Conservation (phyloP, 1,140 invertebrate species). For the Acromyrmex heyeri region DNA sequence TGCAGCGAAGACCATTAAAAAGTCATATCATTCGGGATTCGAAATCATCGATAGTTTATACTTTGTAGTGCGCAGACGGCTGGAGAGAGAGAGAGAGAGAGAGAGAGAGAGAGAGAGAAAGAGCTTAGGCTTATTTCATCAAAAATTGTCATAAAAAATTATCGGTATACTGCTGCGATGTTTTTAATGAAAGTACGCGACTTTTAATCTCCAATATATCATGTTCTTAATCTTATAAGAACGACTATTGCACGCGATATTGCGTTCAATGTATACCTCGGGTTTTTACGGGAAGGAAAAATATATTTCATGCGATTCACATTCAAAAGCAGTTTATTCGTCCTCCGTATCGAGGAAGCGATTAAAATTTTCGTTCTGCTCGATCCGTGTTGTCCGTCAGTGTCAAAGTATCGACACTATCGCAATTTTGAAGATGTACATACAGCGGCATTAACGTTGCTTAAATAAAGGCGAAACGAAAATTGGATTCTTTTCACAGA, state of each 20-base stretch:
- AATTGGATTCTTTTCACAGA: neutral
- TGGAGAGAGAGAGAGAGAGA: neutral
- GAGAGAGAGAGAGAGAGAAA: neutral
- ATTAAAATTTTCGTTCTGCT: neutral
- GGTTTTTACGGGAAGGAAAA: too few species aligned
- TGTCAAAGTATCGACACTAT: too few species aligned
- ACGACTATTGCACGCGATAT: slow-evolving; percentile 7
- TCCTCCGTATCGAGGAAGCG: neutral
- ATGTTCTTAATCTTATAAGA: neutral
- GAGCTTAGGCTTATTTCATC: neutral
- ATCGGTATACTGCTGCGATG: neutral
- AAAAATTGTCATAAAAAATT: neutral
- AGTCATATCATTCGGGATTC: neutral
- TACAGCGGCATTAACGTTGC: neutral
- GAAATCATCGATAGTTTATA: neutral
- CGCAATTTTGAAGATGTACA: too few species aligned
- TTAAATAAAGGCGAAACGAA: neutral
- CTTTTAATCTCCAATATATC: neutral
- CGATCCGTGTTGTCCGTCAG: neutral
- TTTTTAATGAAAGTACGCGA: neutral
- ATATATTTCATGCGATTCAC: neutral
- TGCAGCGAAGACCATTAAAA: too few species aligned
- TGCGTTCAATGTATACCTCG: neutral
- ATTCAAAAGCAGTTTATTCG: neutral
- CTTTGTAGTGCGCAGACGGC: neutral